Evolutionary conservation across 2,113 vertebrate species (phyloP), one percentile per base, ranked within the genome.

Genomic region (Elgaria multicarinata): DNA sequence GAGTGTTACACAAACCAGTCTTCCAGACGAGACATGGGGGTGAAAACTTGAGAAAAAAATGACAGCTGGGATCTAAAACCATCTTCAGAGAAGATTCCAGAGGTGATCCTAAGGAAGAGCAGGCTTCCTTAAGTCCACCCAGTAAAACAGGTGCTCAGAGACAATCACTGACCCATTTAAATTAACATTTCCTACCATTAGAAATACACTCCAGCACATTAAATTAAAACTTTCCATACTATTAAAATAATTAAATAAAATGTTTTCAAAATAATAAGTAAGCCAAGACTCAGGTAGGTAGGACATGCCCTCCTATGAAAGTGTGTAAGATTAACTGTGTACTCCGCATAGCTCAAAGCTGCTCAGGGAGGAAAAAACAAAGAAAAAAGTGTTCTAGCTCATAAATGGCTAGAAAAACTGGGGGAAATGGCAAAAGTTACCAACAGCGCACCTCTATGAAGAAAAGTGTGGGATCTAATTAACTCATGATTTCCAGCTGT

Each of bases 101-200:
- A 87, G 58, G 12, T 72, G n/a, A 88, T 7, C 92, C 91, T 93
- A 85, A 89, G 92, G 90, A 42, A 90, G 4, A 80, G 26, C 69
- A 91, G 53, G 76, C 84, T 71, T 94, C 89, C 88, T 33, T 79
- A 90, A 77, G 85, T 67, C 62, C 92, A 46, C 36, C 22, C 91
- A 67, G 16, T 14, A 84, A 86, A 93, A 92, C 46, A 0, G 0
- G 88, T 93, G 92, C 92, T 87, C 91, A 92, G 84, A 88, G 86
- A 76, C 91, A 91, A 90, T 92, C 94, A 93, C 88, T 93, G 92
- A 93, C 93, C 88, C 93, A 91, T 87, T 92, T 94, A 95, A 96
- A 67, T 93, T 95, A 95, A 95, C 89, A 93, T 93, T 90, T 93
- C 80, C 94, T 93, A 90, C 92, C 85, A 95, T 89, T 86, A 95